phyloP scores from a whole-genome alignment of 2,113 vertebrate genomes.

The Albula glossodonta region DNA sequence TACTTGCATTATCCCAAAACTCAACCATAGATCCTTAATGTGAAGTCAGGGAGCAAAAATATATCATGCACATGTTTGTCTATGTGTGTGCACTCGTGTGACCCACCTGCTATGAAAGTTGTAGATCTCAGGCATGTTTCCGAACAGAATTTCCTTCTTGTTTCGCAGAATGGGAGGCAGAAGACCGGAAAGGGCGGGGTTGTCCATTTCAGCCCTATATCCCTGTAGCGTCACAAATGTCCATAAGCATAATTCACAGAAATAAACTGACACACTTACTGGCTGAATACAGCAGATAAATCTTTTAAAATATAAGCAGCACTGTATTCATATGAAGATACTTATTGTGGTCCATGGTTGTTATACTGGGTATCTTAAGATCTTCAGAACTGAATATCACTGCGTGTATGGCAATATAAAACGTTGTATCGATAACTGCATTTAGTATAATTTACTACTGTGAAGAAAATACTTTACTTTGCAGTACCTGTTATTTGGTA shows the following conservation, averaged over 20 bases:
- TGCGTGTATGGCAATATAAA: no score
- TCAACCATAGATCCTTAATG: no score
- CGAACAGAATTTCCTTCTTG: constrained; percentile 91
- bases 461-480: neutral
- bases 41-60: no score
- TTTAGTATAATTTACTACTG: no score
- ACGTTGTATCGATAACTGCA: no score
- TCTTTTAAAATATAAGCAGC: no score
- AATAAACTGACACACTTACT: neutral
- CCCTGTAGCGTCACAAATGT: constrained; percentile 69
- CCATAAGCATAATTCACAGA: neutral
- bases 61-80: constrained; percentile 22
- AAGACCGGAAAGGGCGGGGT: constrained; percentile 80
- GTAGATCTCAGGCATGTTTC: constrained; percentile 96
- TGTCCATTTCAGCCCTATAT: constrained; percentile 94
- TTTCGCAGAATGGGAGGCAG: constrained; percentile 82
- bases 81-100: constrained; percentile 6
- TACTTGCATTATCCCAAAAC: no score
- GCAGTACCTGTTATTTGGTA: neutral
- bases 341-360: no score
- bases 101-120: constrained; percentile 91
- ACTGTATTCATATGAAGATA: no score
- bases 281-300: no score
- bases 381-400: no score
- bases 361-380: no score